Evolutionary conservation across 1,140 invertebrate species (phyloP).

Genomic region (Magallana ariakensis): DNA sequence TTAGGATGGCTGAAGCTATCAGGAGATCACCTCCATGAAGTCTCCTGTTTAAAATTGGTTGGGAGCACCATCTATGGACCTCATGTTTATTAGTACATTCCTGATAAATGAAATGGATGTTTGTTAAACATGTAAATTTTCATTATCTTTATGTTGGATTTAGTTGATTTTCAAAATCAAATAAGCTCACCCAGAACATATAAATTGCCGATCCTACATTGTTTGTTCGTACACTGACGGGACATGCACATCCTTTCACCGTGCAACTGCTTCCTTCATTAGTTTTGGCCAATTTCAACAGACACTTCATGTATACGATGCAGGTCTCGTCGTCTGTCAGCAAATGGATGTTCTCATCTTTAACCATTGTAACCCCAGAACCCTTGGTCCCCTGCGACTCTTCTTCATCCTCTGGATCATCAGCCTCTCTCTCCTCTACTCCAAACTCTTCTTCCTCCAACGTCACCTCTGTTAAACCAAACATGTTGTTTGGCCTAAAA

Average conservation of each 20-base stretch:
- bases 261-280: neutral
- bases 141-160: neutral
- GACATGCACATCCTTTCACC: neutral
- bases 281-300: slow-evolving; percentile 2
- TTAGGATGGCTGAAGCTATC: neutral
- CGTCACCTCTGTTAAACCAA: neutral
- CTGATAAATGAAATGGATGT: neutral
- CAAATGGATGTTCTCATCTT: neutral
- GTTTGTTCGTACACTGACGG: neutral
- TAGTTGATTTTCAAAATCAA: neutral
- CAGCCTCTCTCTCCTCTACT: neutral
- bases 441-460: neutral
- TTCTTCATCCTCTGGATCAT: neutral
- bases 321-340: neutral
- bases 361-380: neutral
- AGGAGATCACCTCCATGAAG: slow-evolving; percentile 36
- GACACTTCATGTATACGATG: neutral
- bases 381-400: neutral
- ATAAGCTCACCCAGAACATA: neutral
- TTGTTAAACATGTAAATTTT: neutral
- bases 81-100: slow-evolving; percentile 14
- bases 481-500: neutral
- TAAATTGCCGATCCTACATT: slow-evolving; percentile 16
- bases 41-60: slow-evolving; percentile 40
- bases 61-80: slow-evolving; percentile 36